Base-by-base conservation (phyloP, 1,140 invertebrate genomes). In the fruit fly (Drosophila melanogaster) region DNA sequence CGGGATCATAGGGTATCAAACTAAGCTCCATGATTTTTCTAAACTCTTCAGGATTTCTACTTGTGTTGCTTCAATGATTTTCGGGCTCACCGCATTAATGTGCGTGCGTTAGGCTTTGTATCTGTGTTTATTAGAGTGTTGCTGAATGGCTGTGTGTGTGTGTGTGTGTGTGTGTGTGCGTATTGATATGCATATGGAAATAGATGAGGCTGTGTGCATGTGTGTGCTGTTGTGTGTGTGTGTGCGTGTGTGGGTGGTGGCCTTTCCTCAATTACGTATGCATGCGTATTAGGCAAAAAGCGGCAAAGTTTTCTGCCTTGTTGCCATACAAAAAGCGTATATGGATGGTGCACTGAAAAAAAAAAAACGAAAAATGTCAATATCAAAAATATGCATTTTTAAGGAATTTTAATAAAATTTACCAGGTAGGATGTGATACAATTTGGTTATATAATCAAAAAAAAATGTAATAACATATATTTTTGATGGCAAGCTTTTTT, bases 61-160 rank as follows among this genome's bases (percentile, higher is more conserved):
- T 67, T 76, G 54, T 60, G 75, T 86, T 79, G 81, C 83, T 83
- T 72, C 83, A 87, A 81, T 81, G 79, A 79, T 79, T 86, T 86
- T 87, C 75, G 58, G 81, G 83, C 81, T 60, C 61, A 83, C 77
- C 83, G 71, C 79, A 83, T 86, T 86, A 81, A 86, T 86, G 79
- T 86, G 51, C 57, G 53, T 70, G 69, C 57, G 58, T 65, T 30
- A 17, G 59, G 64, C 53, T 62, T 64, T 60, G 80, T 64, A 64
- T 70, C 65, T 85, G 66, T 86, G 69, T 86, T 74, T 84, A 78
- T 85, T 86, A 75, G 74, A 66, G 61, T 81, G 61, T 77, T 77
- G 50, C 54, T 62, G 49, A 54, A 15, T 37, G 19, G 12, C 12
- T 49, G 7, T 49, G 14, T 57, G 44, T 37, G 38, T 14, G 7